phyloP scores from a whole-genome alignment of 2,797 vertebrate species.

The Silurus lanzhouensis region DNA sequence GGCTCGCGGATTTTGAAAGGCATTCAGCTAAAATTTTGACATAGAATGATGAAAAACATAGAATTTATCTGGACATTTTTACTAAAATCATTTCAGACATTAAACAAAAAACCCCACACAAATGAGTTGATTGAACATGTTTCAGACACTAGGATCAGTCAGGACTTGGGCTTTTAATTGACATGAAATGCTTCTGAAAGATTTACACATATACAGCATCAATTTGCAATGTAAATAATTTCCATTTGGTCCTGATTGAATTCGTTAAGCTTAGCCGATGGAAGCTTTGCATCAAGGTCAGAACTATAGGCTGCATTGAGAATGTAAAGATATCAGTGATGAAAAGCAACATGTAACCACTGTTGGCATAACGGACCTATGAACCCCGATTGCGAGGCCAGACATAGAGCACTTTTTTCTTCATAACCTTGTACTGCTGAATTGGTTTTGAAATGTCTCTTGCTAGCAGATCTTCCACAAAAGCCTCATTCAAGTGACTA shows the following conservation, averaged over 20 bases:
- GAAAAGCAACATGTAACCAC: conserved; percentile 5
- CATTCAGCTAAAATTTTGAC: not conserved
- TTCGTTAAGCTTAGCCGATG: not conserved
- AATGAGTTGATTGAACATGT: not conserved
- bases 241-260: not conserved
- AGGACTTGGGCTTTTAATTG: not conserved
- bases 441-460: conserved; percentile 6
- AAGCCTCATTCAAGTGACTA: conserved; percentile 19
- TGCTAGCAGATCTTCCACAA: not conserved
- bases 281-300: not conserved
- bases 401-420: not conserved
- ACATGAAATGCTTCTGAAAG: not conserved
- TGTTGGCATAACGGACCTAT: not conserved
- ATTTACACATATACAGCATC: not conserved
- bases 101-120: not conserved
- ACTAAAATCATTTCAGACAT: not conserved
- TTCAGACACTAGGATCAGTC: not conserved
- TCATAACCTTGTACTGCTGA: conserved; percentile 16
- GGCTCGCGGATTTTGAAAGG: not conserved
- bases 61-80: not conserved
- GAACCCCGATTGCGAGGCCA: not conserved
- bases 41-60: not conserved
- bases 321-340: not conserved
- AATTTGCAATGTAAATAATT: not conserved
- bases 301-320: not conserved